These are phyloP conservation scores for Doryteuthis pealeii DNA, from an alignment of 1,140 invertebrate species.

Conservation along the genomic window DNA sequence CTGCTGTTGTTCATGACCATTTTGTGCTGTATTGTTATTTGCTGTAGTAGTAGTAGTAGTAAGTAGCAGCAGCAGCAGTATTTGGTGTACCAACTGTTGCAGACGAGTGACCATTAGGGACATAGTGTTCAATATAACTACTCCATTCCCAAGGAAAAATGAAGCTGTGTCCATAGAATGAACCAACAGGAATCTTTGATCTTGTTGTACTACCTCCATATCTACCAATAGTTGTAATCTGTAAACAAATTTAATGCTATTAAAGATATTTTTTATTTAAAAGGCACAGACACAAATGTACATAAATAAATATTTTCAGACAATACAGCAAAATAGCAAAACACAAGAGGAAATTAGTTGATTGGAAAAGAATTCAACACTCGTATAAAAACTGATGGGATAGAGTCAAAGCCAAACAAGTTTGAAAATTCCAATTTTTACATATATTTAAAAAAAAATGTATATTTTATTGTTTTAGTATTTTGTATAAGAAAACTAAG, in stretches of 20 bases:
- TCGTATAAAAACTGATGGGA: no score
- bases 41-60: conserved; percentile 9
- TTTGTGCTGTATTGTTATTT: conserved; percentile 9
- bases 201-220: conserved; percentile 87
- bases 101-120: background rate
- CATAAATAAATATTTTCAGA: no score
- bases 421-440: no score
- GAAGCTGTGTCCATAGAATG: conserved; percentile 86
- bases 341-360: no score
- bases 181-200: conserved; percentile 86
- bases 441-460: no score
- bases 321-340: no score
- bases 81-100: background rate
- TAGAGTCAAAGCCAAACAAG: no score
- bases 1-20: conserved; percentile 63
- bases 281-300: no score
- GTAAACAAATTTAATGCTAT: conserved; percentile 19
- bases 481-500: no score
- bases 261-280: no score
- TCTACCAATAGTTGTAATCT: conserved; percentile 73
- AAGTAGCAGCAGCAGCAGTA: background rate
- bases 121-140: conserved; percentile 25
- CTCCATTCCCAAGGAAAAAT: conserved; percentile 70
- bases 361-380: no score
- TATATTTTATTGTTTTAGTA: no score